Percentiles rank a stretch among this genome's conserved stretches.
phyloP scores from a whole-genome alignment of 2,797 vertebrate genomes.

The Microcaecilia unicolor region DNA sequence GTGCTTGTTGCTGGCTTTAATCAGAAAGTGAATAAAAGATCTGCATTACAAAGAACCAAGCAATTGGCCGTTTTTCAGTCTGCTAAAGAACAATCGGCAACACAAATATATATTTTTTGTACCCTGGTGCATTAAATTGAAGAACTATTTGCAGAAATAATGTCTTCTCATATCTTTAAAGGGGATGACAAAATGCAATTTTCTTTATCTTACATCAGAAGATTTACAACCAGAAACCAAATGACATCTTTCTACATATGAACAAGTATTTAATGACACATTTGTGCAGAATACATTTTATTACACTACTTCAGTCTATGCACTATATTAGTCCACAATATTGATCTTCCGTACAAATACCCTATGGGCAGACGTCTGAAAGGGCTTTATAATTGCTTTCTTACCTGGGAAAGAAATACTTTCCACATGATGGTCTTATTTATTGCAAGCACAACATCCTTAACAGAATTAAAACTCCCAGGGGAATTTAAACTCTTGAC shows the following conservation, averaged over 20 bases:
- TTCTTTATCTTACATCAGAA: conserved; percentile 38
- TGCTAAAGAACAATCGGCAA: conserved; percentile 36
- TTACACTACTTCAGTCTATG: conserved; percentile 27
- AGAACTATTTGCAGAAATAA: conserved; percentile 46
- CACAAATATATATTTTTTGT: conserved; percentile 44
- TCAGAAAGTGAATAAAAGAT: conserved; percentile 22
- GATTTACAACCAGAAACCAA: conserved; percentile 45
- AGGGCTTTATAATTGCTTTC: not conserved
- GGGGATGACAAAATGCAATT: conserved; percentile 46
- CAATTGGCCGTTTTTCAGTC: conserved; percentile 42
- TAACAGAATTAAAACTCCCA: conserved; percentile 30
- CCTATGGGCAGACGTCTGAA: no score
- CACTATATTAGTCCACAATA: conserved; percentile 28
- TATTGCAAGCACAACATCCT: conserved; percentile 25
- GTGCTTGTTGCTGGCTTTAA: conserved; percentile 9
- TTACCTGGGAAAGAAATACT: no score
- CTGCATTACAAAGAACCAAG: conserved; percentile 19
- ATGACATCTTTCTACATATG: conserved; percentile 34
- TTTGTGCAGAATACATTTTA: conserved; percentile 31
- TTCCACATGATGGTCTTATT: no score
- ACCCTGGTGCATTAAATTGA: conserved; percentile 27
- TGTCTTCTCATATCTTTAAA: conserved; percentile 34
- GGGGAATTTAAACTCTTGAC: conserved; percentile 20
- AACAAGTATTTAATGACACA: conserved; percentile 43
- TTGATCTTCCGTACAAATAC: conserved; percentile 38